phyloP scores from a whole-genome alignment of 2,113 vertebrate genomes.

The Oriolus oriolus region DNA sequence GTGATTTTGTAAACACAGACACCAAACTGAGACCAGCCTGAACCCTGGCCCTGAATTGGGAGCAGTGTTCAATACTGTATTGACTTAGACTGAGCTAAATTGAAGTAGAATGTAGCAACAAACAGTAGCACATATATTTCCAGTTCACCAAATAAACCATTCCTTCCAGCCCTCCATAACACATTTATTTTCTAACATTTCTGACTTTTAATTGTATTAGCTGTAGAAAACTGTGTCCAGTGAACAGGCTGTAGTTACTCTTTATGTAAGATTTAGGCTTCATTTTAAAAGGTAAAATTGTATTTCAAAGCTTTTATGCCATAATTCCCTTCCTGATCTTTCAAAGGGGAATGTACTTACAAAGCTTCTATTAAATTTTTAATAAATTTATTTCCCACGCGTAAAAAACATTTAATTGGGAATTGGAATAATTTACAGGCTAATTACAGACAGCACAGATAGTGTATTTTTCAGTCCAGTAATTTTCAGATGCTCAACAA shows the following conservation, averaged over 20 bases:
- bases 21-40: background rate
- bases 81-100: background rate
- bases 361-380: conserved; percentile 47
- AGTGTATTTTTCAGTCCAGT: conserved; percentile 64
- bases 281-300: background rate
- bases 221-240: background rate
- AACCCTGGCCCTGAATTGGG: background rate
- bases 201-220: background rate
- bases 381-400: conserved; percentile 46
- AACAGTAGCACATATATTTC: background rate
- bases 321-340: conserved; percentile 24
- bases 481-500: conserved; percentile 63
- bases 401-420: conserved; percentile 12
- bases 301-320: background rate
- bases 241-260: background rate
- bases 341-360: background rate
- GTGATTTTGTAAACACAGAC: background rate
- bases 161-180: background rate
- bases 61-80: background rate
- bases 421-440: conserved; percentile 44
- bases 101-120: background rate
- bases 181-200: background rate
- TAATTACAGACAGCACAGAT: conserved; percentile 61
- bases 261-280: background rate
- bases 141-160: background rate